phyloP scores from a whole-genome alignment of 92 coral and sea anemone genomes.

The Actinostola sp. region DNA sequence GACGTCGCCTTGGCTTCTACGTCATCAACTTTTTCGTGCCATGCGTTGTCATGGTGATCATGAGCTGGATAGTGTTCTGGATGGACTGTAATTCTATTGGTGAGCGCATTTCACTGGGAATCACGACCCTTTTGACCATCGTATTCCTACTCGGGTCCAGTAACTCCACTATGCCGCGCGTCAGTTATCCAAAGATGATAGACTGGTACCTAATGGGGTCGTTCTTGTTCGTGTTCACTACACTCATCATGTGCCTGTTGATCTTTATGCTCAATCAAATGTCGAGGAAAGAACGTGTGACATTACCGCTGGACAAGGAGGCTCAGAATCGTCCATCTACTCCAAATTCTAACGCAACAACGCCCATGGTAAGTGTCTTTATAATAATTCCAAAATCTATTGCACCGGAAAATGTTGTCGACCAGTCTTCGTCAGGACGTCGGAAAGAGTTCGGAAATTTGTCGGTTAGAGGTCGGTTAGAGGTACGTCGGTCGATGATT shows the following conservation, averaged over 20 bases:
- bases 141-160: constrained; percentile 95
- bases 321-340: constrained; percentile 32
- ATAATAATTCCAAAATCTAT: background rate
- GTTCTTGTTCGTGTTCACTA: constrained; percentile 92
- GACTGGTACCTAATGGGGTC: constrained; percentile 98
- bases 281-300: constrained; percentile 22
- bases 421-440: no score
- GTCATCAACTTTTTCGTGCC: constrained; percentile 95
- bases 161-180: constrained; percentile 98
- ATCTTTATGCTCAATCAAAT: constrained; percentile 69
- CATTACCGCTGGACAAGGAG: constrained; percentile 34
- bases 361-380: constrained; percentile 28
- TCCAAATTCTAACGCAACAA: constrained; percentile 11
- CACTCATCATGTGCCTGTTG: constrained; percentile 81
- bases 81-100: constrained; percentile 93
- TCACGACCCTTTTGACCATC: constrained; percentile 93
- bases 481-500: no score
- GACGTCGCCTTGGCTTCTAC: constrained; percentile 92
- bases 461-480: no score
- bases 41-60: constrained; percentile 87
- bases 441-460: no score
- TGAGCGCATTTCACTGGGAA: constrained; percentile 94
- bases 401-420: no score
- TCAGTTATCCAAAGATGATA: constrained; percentile 96
- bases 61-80: constrained; percentile 95